Conservation (phyloP, 2,888 invertebrate species). For the Leptinotarsa juncta region DNA sequence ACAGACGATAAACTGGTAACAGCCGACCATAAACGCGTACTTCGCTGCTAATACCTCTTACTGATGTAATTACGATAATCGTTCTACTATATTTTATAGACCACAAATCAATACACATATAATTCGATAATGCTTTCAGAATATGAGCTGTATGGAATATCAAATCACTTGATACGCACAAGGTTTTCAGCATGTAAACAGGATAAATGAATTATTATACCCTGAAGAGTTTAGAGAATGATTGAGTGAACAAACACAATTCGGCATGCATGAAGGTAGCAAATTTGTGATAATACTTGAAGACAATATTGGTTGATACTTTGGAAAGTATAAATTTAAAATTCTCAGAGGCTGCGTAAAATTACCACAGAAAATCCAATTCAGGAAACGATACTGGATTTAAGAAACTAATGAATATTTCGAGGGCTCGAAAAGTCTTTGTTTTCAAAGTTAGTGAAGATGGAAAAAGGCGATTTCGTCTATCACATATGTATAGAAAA, state of each 20-base stretch:
- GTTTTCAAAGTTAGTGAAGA: too few relatives aligned
- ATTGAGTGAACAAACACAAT: not conserved
- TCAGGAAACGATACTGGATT: too few relatives aligned
- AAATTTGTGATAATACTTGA: too few relatives aligned
- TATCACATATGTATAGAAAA: too few relatives aligned
- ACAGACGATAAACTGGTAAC: constrained; percentile 1
- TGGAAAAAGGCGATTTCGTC: too few relatives aligned
- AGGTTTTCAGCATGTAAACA: not conserved
- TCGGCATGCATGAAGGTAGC: too few relatives aligned
- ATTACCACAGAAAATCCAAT: too few relatives aligned
- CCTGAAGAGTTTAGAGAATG: not conserved
- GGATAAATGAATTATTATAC: not conserved
- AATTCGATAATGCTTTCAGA: not conserved
- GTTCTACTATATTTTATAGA: not conserved
- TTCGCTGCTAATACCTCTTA: not conserved
- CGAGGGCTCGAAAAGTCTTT: too few relatives aligned
- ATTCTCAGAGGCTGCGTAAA: too few relatives aligned
- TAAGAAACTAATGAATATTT: too few relatives aligned
- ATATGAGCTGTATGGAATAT: constrained; percentile 4
- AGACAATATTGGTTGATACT: too few relatives aligned
- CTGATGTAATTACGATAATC: not conserved
- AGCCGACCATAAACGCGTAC: constrained; percentile 3
- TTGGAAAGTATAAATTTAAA: too few relatives aligned
- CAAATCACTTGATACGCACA: not conserved
- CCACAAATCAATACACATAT: not conserved